Evolutionary conservation across 2,888 invertebrate genomes (phyloP), one percentile per base, ranked within the genome.

Genomic region (Ametastegia equiseti): DNA sequence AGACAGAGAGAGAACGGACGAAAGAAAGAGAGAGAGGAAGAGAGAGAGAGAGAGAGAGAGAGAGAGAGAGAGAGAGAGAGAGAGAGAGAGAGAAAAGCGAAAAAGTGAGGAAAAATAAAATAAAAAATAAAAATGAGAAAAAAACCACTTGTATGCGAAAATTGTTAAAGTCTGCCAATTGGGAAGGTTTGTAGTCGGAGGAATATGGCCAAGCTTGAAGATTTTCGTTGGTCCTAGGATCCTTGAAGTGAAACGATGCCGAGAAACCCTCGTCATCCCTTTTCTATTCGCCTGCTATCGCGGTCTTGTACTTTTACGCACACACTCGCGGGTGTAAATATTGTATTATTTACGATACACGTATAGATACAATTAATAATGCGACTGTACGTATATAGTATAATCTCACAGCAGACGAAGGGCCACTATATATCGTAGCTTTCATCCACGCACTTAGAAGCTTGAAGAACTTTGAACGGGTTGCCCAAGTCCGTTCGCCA

Each of bases 381-480:
- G n/a, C n/a, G 23, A 42, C 39, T 23, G 3, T 27, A 54, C 36
- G 23, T 78, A 13, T 15, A 5, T 19, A n/a, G 42, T 15, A n/a
- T n/a, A n/a, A n/a, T n/a, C n/a, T 23, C 9, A 42, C 27, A 27
- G 77, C 39, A 50, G 30, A 57, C 60, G 39, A 15, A 36, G 67
- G n/a, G 13, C 19, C 75, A 19, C 54, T 50, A 60, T 60, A 5
- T 42, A 67, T 50, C 54, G 50, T 19, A 75, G 54, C 36, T 75
- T 75, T 75, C 54, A 75, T 36, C 36, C 75, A 45, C 54, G 50
- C 63, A 60, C 19, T 23, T 7, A 78, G 39, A 78, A 78, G 63
- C 15, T 60, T 63, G 45, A 60, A 78, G 27, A 78, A 78, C 15
- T 78, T 78, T 19, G 57, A 60, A 78, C 60, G 30, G 78, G 78